A percentile compares a stretch with the other conserved stretches of the same genome.
Conservation (phyloP, 2,113 vertebrate species). For the Apus apus region DNA sequence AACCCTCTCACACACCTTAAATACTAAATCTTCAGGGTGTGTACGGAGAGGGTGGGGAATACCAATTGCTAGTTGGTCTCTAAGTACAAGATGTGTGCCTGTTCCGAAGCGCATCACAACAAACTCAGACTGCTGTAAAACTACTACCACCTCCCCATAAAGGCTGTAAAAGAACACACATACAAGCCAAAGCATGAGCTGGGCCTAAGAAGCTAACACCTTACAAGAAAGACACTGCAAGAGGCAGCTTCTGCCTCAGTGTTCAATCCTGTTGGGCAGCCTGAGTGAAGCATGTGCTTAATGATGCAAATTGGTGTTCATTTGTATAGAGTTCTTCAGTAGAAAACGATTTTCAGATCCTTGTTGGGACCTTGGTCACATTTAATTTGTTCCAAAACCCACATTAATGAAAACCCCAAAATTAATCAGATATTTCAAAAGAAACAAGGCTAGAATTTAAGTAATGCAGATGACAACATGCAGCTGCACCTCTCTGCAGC, state of each 20-base stretch:
- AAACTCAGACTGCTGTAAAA: neutral
- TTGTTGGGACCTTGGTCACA: neutral
- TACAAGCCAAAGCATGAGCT: neutral
- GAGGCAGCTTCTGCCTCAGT: neutral
- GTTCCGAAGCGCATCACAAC: neutral
- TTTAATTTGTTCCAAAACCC: constrained; percentile 39
- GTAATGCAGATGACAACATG: neutral
- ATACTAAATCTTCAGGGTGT: neutral
- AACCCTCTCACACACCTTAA: neutral
- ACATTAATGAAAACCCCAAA: neutral
- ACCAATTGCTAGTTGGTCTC: neutral
- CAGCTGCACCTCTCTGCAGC: neutral
- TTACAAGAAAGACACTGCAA: neutral
- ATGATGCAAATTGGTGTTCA: neutral
- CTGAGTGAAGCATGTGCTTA: accelerated
- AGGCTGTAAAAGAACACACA: neutral
- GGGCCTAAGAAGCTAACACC: neutral
- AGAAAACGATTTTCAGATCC: constrained; percentile 9
- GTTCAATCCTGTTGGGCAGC: neutral
- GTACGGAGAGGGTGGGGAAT: neutral
- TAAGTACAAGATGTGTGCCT: neutral
- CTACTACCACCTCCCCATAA: neutral
- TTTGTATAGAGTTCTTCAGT: neutral
- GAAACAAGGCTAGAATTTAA: constrained; percentile 7
- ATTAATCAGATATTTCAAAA: constrained; percentile 17